Evolutionary conservation across 2,113 vertebrate species (phyloP).

Genomic region (Delphinus delphis): DNA sequence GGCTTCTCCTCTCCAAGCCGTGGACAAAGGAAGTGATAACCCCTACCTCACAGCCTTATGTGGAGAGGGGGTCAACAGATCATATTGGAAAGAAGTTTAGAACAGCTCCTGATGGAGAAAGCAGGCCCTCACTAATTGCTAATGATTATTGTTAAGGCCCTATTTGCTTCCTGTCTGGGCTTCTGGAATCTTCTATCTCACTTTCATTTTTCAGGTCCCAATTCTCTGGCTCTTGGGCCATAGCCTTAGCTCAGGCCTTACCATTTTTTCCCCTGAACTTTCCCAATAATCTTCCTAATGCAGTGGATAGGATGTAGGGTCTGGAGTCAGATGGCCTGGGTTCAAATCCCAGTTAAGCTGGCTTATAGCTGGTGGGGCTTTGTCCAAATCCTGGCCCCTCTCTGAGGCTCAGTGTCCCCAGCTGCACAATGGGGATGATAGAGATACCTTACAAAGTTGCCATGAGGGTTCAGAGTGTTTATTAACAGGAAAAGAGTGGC

Average conservation of each 20-base stretch:
- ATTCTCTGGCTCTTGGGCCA: neutral
- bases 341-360: neutral
- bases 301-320: too few relatives aligned
- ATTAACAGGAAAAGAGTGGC: neutral
- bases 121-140: neutral
- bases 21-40: neutral
- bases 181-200: neutral
- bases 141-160: neutral
- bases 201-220: neutral
- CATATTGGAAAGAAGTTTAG: neutral
- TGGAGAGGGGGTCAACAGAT: neutral
- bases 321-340: neutral
- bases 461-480: neutral
- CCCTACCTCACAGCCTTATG: neutral
- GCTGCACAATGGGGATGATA: neutral
- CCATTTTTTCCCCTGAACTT: neutral
- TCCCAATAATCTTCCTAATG: neutral
- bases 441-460: neutral
- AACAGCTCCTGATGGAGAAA: neutral
- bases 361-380: neutral
- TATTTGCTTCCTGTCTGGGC: neutral
- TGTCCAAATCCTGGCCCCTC: neutral
- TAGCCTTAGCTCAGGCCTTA: neutral
- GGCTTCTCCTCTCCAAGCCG: neutral
- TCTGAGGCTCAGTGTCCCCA: neutral